Evolutionary conservation across 2,797 vertebrate species (phyloP).

Genomic region (Hylomyscus alleni): DNA sequence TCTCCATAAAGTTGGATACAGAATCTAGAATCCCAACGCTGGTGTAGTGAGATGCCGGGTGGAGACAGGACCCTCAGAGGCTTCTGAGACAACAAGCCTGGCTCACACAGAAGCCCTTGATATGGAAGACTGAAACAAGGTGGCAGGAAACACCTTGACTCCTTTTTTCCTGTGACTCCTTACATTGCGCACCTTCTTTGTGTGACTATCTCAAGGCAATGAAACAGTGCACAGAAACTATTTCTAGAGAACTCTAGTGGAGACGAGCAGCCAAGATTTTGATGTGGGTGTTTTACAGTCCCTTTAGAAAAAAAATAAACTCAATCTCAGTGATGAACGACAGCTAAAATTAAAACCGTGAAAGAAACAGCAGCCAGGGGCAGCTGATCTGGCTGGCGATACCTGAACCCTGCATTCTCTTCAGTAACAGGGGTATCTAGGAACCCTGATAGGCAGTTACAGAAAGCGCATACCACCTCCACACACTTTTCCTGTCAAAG

Average conservation of each 20-base stretch:
- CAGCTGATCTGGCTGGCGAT: not conserved
- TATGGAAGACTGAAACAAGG: not conserved
- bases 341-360: not conserved
- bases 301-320: not conserved
- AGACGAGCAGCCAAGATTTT: not conserved
- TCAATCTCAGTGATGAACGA: not conserved
- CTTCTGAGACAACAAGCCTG: not conserved
- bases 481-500: not conserved
- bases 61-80: not conserved
- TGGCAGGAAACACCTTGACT: not conserved
- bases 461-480: not conserved
- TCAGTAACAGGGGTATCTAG: not conserved
- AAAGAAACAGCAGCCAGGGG: not conserved
- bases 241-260: not conserved
- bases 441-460: not conserved
- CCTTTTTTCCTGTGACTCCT: not conserved
- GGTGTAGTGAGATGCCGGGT: not conserved
- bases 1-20: not conserved
- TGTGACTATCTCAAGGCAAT: not conserved
- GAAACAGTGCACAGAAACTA: not conserved
- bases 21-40: not conserved
- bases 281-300: not conserved
- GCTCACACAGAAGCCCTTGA: not conserved
- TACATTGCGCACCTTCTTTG: not conserved
- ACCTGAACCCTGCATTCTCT: not conserved